Evolutionary conservation across 2,113 vertebrate genomes (phyloP).

Genomic region (Theristicus caerulescens): DNA sequence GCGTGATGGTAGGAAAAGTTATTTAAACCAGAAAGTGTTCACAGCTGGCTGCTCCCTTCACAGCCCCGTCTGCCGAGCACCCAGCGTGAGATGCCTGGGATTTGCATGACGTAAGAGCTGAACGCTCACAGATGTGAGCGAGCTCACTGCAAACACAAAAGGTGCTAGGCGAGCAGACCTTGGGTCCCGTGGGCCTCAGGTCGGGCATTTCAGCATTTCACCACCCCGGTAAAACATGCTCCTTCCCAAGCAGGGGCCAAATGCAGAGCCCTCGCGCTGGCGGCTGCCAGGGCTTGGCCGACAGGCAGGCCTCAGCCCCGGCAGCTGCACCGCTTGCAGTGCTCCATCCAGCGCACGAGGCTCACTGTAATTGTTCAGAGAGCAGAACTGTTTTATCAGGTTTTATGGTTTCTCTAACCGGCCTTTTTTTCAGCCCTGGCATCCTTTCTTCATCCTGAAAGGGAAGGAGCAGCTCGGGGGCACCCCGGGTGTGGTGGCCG

Average conservation of each 20-base stretch:
- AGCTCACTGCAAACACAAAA: not conserved
- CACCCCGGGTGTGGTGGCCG: accelerated
- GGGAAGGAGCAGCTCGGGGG: accelerated
- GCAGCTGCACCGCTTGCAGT: accelerated
- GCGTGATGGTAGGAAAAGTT: not conserved
- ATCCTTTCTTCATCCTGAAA: not conserved
- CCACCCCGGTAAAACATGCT: not conserved
- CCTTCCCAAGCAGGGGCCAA: not conserved
- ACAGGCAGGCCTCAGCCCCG: not conserved
- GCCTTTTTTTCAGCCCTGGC: not conserved
- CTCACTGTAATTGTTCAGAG: not conserved
- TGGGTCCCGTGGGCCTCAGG: accelerated
- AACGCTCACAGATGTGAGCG: not conserved
- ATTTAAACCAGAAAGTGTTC: not conserved
- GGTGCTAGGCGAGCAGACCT: not conserved
- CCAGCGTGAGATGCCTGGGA: not conserved
- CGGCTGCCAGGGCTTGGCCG: accelerated
- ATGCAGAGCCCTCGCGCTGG: accelerated
- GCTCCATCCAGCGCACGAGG: accelerated
- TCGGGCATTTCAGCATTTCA: not conserved
- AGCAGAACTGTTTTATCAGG: not conserved
- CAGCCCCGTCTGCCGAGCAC: not conserved
- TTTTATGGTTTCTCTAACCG: not conserved
- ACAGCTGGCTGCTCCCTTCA: not conserved
- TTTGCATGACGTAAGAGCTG: not conserved